phyloP scores from a whole-genome alignment of 2,888 invertebrate genomes.

The Tipula vernalis region DNA sequence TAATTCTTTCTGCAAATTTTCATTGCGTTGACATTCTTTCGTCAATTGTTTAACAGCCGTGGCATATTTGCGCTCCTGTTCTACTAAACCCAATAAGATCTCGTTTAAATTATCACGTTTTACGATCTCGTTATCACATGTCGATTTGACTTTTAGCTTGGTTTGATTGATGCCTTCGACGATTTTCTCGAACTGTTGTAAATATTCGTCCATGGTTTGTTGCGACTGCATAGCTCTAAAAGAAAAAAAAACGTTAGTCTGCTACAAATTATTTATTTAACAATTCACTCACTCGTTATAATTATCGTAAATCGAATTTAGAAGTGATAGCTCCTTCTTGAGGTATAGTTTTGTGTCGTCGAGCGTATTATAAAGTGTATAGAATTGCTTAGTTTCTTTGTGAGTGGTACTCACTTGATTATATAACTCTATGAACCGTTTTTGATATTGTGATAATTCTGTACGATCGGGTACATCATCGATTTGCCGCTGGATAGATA shows the following conservation, averaged over 20 bases:
- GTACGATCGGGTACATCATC: constrained; percentile 90
- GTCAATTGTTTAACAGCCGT: constrained; percentile 63
- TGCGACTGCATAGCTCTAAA: constrained; percentile 69
- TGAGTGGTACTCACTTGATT: constrained; percentile 93
- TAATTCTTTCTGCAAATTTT: constrained; percentile 24
- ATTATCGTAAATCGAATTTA: constrained; percentile 82
- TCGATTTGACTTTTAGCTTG: constrained; percentile 57
- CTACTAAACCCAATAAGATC: constrained; percentile 44
- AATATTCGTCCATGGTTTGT: constrained; percentile 74
- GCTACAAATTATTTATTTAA: not conserved
- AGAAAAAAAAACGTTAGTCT: not conserved
- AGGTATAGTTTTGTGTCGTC: constrained; percentile 90
- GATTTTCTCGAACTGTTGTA: constrained; percentile 80
- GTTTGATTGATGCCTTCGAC: constrained; percentile 82
- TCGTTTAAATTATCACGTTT: constrained; percentile 52
- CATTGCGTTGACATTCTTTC: constrained; percentile 59
- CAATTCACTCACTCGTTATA: constrained; percentile 59
- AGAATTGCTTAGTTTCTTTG: constrained; percentile 95
- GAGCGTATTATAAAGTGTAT: constrained; percentile 87
- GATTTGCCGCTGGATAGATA: constrained; percentile 68
- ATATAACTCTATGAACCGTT: constrained; percentile 89
- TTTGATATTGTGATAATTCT: constrained; percentile 90
- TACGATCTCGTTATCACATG: constrained; percentile 51
- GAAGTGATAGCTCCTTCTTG: constrained; percentile 75
- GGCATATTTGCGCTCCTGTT: constrained; percentile 64